Base-by-base conservation (phyloP, 1,140 invertebrate species). In the Pomacea maculata region DNA sequence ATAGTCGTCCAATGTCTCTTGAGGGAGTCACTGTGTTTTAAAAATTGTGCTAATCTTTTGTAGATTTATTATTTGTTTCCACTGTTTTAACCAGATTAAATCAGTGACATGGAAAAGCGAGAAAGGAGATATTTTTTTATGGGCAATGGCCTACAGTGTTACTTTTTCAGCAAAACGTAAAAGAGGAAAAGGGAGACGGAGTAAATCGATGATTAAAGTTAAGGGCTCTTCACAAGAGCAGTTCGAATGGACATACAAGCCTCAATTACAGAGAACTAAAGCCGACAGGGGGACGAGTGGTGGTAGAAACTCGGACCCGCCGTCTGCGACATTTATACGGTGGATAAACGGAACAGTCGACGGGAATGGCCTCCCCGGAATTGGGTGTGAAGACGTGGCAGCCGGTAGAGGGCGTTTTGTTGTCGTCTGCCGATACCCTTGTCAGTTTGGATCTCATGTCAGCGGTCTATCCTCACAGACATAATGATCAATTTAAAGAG, bases 361-460 rank as follows among this genome's bases (percentile, higher is more conserved):
- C 52, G 63, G 21, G 75, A 77, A 63, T 77, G 75, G 75, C 65
- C 75, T 68, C 75, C 75, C 64, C 29, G 75, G 75, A 57, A 15
- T 65, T 19, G 65, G 75, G 75, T 67, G 75, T 67, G 75, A 77
- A 77, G 54, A 11, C 12, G 63, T 45, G 75, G 75, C 64, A 68
- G 75, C 64, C 75, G 75, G 75, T 25, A 77, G 75, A 77, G 75
- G 75, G 75, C 63, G 75, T 68, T 77, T 68, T 67, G 75, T 65
- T 77, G 75, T 77, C 75, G 75, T 77, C 75, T 77, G 75, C 75
- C 67, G 57, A 14, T 52, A 19, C 21, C 19, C 21, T 54, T 67
- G 75, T 77, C 75, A 54, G 75, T 14, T 77, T 77, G 52, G 64
- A 67, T 77, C 75, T 15, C 34, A 34, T 75, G 74, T 11, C 74